Percentiles rank a stretch among this genome's conserved stretches.
phyloP scores from a whole-genome alignment of 2,797 vertebrate genomes.

The Sebastolobus altivelis region DNA sequence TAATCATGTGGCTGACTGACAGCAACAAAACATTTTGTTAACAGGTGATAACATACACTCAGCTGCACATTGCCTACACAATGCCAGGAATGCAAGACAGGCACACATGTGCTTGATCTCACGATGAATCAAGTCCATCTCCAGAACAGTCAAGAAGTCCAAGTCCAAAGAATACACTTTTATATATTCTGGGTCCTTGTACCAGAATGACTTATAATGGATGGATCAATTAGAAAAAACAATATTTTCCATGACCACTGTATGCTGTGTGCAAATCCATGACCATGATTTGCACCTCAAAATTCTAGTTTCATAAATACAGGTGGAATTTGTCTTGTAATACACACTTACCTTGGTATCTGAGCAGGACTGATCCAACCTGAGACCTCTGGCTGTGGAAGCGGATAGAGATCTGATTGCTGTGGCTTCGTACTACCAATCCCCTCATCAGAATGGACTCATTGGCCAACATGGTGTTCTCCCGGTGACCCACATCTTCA shows the following conservation, averaged over 20 bases:
- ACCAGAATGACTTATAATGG: background rate
- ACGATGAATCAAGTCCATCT: background rate
- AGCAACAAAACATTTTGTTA: slow-evolving; percentile 62
- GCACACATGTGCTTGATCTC: background rate
- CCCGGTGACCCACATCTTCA: slow-evolving; percentile 86
- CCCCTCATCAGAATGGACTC: slow-evolving; percentile 93
- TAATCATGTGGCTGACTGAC: slow-evolving; percentile 67
- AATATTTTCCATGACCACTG: background rate
- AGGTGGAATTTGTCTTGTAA: background rate
- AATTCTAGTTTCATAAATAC: background rate
- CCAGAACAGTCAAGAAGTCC: background rate
- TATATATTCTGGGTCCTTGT: background rate
- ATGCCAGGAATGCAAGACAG: background rate
- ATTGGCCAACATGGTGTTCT: slow-evolving; percentile 90
- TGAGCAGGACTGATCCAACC: slow-evolving; percentile 87
- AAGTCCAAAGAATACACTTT: background rate
- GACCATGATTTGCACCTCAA: background rate
- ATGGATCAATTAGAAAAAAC: background rate
- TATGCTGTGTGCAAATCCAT: background rate
- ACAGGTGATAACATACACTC: slow-evolving; percentile 12
- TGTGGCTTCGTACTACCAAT: slow-evolving; percentile 92
- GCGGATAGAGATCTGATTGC: slow-evolving; percentile 90
- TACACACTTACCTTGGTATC: slow-evolving; percentile 89
- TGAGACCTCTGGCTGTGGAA: slow-evolving; percentile 86
- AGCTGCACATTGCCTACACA: slow-evolving; percentile 12